Evolutionary conservation across 2,797 vertebrate species (phyloP).

Genomic region (Cyclopterus lumpus): DNA sequence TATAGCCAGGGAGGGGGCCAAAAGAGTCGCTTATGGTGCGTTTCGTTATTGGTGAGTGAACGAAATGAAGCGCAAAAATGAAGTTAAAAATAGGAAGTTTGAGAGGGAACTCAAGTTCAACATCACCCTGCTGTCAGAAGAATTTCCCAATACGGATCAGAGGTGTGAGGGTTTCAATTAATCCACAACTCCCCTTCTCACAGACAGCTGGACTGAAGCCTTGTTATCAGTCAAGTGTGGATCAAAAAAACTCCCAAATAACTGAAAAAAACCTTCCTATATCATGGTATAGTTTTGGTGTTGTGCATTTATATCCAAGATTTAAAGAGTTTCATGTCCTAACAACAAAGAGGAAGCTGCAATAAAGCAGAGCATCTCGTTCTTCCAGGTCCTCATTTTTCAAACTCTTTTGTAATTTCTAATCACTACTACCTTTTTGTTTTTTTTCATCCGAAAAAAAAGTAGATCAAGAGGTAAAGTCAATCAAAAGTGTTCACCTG

Average conservation of each 20-base stretch:
- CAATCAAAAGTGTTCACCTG: constrained; percentile 76
- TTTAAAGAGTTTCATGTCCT: background rate
- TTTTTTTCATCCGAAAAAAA: background rate
- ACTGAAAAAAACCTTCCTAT: too few species aligned
- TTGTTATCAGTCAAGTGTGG: too few species aligned
- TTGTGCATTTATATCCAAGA: background rate
- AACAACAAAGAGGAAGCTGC: background rate
- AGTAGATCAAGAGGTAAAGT: background rate
- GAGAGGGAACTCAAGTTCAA: background rate
- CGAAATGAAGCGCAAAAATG: too few species aligned
- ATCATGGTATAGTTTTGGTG: background rate
- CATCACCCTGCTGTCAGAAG: background rate
- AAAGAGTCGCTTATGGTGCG: too few species aligned
- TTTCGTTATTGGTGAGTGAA: too few species aligned
- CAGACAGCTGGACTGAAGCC: too few species aligned
- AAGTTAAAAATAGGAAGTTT: constrained; percentile 19
- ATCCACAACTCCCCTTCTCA: background rate
- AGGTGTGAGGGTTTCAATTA: background rate
- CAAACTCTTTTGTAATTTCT: background rate
- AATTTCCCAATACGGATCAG: background rate
- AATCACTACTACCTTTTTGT: background rate
- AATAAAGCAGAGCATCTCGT: background rate
- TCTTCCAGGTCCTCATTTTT: background rate
- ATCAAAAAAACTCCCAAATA: too few species aligned
- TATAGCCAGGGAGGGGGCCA: too few species aligned